Base-by-base conservation (phyloP, 2,888 invertebrate species). In the Drymonia ruficornis region DNA sequence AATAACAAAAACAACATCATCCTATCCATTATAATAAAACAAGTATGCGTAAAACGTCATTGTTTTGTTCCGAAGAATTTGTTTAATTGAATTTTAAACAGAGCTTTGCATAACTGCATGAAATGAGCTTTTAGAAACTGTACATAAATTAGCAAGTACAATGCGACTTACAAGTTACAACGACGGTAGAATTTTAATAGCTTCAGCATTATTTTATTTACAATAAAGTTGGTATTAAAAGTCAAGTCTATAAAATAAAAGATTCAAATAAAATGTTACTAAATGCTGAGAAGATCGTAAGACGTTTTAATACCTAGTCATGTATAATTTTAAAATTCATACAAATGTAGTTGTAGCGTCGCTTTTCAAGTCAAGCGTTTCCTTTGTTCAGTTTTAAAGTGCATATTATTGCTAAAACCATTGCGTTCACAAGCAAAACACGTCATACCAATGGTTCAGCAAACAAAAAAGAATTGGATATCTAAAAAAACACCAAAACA, bases 121-220 rank as follows among this genome's bases (percentile, higher is more conserved):
- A 29, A 28, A 46, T 46, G 28, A 46, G 46, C 46, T 46, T 46
- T 46, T 13, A 29, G 46, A 46, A 46, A 29, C 19, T 46, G 29
- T 29, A n/a, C 28, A 46, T 46, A 29, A 46, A 46, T 46, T 46
- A 29, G 46, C 46, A 46, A 46, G 46, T 46, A 28, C 46, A 46
- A 46, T 46, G 28, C 29, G 29, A 29, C 29, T 46, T 29, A 46
- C 46, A 46, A 29, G n/a, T 29, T 29, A 46, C 46, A 46, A 29
- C 46, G 46, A 15, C 15, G 29, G 29, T 46, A 6, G 46, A 46
- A 46, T 46, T 4, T 46, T 46, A 46, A 46, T 46, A 23, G 46
- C 29, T 43, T 1, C 12, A 16, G 23, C 4, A 19, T 19, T 43
- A 43, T 43, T 43, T 43, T 42, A 18, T 42, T 18, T 38, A 38